Evolutionary conservation across 2,888 invertebrate species (phyloP).

Genomic region (Pammene aurita): DNA sequence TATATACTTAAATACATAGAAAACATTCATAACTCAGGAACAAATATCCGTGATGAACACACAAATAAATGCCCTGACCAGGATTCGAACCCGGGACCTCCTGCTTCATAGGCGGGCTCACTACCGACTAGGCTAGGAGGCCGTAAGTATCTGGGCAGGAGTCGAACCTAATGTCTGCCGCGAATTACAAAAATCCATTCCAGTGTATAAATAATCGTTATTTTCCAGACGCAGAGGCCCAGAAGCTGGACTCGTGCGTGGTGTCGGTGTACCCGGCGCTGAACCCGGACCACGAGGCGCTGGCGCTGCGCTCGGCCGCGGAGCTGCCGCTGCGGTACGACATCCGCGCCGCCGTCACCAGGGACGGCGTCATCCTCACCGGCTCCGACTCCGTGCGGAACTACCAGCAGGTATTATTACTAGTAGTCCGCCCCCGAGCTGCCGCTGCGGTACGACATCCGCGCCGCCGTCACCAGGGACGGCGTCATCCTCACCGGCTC

Average conservation of each 20-base stretch:
- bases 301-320: constrained; percentile 88
- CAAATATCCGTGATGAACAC: no score
- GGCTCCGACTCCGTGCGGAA: constrained; percentile 91
- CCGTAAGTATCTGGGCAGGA: no score
- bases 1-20: no score
- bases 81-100: no score
- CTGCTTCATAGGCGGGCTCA: no score
- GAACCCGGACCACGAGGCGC: constrained; percentile 97
- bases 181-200: not conserved
- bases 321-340: constrained; percentile 87
- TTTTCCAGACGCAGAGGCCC: constrained; percentile 60
- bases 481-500: no score
- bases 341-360: constrained; percentile 93
- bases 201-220: not conserved
- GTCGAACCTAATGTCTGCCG: not conserved
- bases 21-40: no score
- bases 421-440: no score
- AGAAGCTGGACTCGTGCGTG: constrained; percentile 95
- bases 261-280: constrained; percentile 97
- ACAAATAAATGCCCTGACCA: no score
- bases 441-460: no score
- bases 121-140: no score
- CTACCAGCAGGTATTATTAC: constrained; percentile 86
- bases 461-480: not conserved
- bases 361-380: constrained; percentile 92